Percentiles rank a stretch among this genome's conserved stretches.
These are phyloP conservation scores for Tringa solitaria DNA, from an alignment of 2,113 vertebrate species.

Conservation along the genomic window DNA sequence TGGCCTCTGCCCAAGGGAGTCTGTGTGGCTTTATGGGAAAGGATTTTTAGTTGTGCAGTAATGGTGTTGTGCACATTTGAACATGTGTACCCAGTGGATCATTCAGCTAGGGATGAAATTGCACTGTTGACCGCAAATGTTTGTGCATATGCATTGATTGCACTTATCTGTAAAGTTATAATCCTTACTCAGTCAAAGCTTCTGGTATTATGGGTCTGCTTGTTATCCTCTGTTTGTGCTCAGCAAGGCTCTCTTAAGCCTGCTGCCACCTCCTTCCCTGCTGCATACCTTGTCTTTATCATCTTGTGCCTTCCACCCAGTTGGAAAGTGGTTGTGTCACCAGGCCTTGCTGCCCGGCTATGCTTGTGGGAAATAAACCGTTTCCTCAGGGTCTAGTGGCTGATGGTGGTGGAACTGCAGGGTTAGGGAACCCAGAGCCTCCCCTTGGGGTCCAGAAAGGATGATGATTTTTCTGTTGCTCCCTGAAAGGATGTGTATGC, in stretches of 20 bases:
- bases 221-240: neutral
- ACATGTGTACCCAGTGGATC: neutral
- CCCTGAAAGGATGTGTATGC: neutral
- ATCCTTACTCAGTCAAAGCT: neutral
- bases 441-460: neutral
- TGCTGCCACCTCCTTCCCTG: neutral
- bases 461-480: neutral
- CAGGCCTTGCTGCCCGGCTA: neutral
- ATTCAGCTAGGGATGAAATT: neutral
- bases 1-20: constrained; percentile 46
- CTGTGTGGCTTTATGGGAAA: constrained; percentile 59
- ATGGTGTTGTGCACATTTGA: neutral
- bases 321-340: neutral
- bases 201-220: neutral
- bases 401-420: neutral
- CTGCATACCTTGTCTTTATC: neutral
- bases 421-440: neutral
- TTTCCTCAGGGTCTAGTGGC: neutral
- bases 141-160: neutral
- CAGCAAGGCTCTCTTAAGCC: neutral
- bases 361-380: neutral
- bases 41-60: neutral
- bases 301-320: neutral
- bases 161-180: neutral
- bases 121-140: neutral